Evolutionary conservation across 2,888 invertebrate genomes (phyloP), one percentile per base, ranked within the genome.

Genomic region (Alcis repandata): DNA sequence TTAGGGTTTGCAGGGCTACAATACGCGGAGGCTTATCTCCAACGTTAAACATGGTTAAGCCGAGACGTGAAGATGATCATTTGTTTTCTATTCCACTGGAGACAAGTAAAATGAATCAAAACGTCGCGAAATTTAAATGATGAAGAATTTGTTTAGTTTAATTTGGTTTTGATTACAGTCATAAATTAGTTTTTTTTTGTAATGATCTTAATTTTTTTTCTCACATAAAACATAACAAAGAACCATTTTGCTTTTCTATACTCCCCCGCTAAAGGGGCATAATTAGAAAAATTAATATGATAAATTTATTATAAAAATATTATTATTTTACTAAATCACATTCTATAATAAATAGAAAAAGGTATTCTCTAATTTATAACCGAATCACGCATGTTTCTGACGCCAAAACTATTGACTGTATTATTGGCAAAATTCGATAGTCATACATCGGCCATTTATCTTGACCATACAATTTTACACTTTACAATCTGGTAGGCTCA

Each of bases 361-460:
- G 9, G 17, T 41, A 10, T 41, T 41, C 2, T 41, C 13, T 41
- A 65, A 61, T 69, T 61, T 59, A 67, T 59, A 15, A 52, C 59
- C 13, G 59, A 67, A 59, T 13, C 48, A 45, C 57, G 59, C 70
- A 67, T 88, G 90, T 74, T 75, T 74, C 82, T 73, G 89, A 89
- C 89, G 74, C 84, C 2, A n/a, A 36, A 36, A 15, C 36, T 7
- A 86, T 85, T 53, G 40, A 41, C 0, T 27, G 17, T 11, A 88
- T 58, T 84, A 82, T 77, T 72, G 51, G 70, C 66, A 77, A 83
- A 90, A 86, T 77, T 71, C 71, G 77, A 84, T 61, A 89, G 91
- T 91, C 91, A 91, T 87, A 85, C 74, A 63, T 65, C 54, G 74
- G 73, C 80, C 83, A 87, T 89, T 85, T 73, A 84, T 88, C 85